Conservation (phyloP, 2,113 vertebrate genomes). For the Pandion haliaetus region DNA sequence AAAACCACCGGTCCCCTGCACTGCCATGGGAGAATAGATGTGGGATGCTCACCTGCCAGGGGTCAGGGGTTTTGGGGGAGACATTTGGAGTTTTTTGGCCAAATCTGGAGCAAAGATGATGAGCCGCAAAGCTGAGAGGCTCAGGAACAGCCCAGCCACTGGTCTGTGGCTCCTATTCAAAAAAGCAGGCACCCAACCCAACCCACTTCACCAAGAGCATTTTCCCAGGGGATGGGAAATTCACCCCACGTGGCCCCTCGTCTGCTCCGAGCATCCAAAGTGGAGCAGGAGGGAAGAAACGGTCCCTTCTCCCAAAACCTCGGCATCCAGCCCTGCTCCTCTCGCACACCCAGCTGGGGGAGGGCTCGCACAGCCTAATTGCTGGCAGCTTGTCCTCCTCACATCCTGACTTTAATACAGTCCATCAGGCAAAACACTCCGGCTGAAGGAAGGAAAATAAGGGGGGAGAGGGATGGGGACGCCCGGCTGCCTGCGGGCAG, state of each 20-base stretch:
- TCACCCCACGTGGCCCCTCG: accelerated
- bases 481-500: background rate
- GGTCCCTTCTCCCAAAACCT: background rate
- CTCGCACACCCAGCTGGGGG: background rate
- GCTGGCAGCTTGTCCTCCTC: background rate
- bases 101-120: background rate
- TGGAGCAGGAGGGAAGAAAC: background rate
- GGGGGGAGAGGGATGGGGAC: background rate
- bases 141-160: background rate
- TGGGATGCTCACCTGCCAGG: accelerated
- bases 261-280: background rate
- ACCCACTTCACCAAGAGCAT: accelerated
- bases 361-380: background rate
- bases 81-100: background rate
- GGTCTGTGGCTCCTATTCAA: accelerated
- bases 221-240: background rate
- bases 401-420: background rate
- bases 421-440: background rate
- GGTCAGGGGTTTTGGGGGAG: background rate
- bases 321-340: background rate
- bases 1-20: accelerated
- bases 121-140: background rate
- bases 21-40: accelerated
- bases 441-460: background rate
- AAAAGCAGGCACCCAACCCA: background rate